Evolutionary conservation across 1,140 invertebrate genomes (phyloP), one percentile per base, ranked within the genome.

Genomic region (Formica exsecta): DNA sequence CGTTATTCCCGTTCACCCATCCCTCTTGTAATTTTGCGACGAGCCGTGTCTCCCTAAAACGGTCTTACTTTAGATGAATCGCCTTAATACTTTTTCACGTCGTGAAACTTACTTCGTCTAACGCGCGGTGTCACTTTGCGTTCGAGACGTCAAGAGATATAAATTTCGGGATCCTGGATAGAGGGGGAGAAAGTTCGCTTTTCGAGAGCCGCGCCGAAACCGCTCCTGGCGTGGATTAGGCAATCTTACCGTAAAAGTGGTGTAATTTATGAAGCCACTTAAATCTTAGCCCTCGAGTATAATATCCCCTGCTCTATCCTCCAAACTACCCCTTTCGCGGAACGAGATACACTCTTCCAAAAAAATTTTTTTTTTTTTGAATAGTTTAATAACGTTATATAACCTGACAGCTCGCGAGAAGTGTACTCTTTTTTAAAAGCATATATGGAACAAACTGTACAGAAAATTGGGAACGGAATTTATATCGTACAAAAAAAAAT

Each of bases 181-280:
- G 48, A 19, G 48, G 13, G 48, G 36, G 41, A 25, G 36, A 32
- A 70, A 75, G 64, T 79, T 75, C 65, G 64, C 70, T 81, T 88
- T 86, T 80, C 64, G 71, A 22, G 71, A 59, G 54, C 48, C 22
- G 66, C 76, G 74, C 62, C 80, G 54, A 64, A 66, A 57, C 57
- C 71, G 73, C 62, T 51, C 44, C 57, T 32, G 57, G 59, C 65
- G 75, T 51, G 84, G 83, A 89, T 88, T 89, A 86, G 83, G 83
- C 86, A 88, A 89, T 88, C 64, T 80, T 54, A 51, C 51, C 71
- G 88, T 81, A 86, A 89, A 89, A 89, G 88, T 88, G 76, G 54
- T 59, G 87, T 89, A 89, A 89, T 89, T 89, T 89, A 89, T 89
- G 88, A 89, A 81, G 57, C 87, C 76, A 89, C 88, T 89, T 89